phyloP scores from a whole-genome alignment of 2,888 invertebrate species.

The Parelbella ahira region DNA sequence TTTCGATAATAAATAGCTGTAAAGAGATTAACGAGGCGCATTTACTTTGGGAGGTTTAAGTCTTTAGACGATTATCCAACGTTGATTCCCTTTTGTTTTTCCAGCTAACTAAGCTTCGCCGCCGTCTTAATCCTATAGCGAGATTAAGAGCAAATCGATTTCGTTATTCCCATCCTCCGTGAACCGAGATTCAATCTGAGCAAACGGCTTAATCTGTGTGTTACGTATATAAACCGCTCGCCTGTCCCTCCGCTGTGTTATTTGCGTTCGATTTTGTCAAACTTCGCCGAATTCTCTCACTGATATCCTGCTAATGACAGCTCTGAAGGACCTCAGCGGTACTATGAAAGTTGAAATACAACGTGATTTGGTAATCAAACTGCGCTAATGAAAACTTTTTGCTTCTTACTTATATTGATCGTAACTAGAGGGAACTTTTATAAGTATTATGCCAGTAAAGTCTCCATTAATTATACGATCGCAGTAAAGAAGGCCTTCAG shows the following conservation, averaged over 20 bases:
- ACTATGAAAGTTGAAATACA: too few relatives aligned
- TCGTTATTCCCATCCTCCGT: constrained; percentile 45
- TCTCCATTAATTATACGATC: too few relatives aligned
- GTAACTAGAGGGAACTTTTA: too few relatives aligned
- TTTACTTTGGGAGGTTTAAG: constrained; percentile 35
- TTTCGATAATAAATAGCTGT: constrained; percentile 31
- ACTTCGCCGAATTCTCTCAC: constrained; percentile 4
- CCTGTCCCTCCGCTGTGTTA: constrained; percentile 55
- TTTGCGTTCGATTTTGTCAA: constrained; percentile 41
- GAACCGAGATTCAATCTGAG: constrained; percentile 50
- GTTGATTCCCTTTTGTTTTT: constrained; percentile 51
- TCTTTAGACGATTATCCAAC: constrained; percentile 35
- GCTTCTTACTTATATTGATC: too few relatives aligned
- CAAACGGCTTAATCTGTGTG: constrained; percentile 48
- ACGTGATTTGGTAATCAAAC: too few relatives aligned
- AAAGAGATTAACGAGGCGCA: constrained; percentile 34
- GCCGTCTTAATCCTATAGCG: constrained; percentile 44
- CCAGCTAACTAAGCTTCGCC: constrained; percentile 41
- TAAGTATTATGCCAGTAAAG: too few relatives aligned
- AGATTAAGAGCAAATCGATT: constrained; percentile 62
- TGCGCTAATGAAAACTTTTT: too few relatives aligned
- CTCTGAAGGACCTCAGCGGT: too few relatives aligned
- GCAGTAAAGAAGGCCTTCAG: too few relatives aligned
- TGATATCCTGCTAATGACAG: neutral
- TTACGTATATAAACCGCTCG: constrained; percentile 45